Percentiles rank a stretch among this genome's conserved stretches.
Conservation (phyloP, 2,797 vertebrate genomes). For the Sebastes steindachneri region DNA sequence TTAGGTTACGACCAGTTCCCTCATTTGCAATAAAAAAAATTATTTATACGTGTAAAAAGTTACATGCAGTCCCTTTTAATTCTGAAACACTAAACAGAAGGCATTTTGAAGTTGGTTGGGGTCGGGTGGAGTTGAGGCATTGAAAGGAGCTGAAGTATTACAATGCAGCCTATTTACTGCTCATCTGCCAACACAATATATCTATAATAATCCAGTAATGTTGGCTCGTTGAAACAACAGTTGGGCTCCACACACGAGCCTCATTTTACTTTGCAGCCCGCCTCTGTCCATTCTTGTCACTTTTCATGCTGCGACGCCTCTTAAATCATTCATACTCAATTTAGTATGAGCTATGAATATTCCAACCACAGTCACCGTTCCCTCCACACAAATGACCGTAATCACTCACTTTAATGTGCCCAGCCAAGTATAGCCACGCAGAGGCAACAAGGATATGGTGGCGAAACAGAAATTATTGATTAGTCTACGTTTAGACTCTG, state of each 20-base stretch:
- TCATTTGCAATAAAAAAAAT: no score
- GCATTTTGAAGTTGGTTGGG: neutral
- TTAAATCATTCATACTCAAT: slow-evolving; percentile 70
- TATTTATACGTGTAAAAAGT: no score
- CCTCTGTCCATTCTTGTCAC: slow-evolving; percentile 8
- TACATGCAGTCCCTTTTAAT: neutral
- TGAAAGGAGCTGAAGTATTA: neutral
- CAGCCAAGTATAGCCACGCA: slow-evolving; percentile 22
- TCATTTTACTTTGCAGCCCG: neutral
- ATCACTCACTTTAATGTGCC: slow-evolving; percentile 56
- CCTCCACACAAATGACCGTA: slow-evolving; percentile 30
- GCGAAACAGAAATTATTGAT: slow-evolving; percentile 57
- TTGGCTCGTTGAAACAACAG: neutral
- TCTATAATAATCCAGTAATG: neutral
- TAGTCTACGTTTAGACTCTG: slow-evolving; percentile 22
- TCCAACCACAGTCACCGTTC: slow-evolving; percentile 21
- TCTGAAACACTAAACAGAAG: neutral
- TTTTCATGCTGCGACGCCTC: slow-evolving; percentile 9
- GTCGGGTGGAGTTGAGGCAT: neutral
- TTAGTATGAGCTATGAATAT: slow-evolving; percentile 66
- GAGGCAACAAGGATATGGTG: slow-evolving; percentile 43
- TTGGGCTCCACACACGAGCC: neutral
- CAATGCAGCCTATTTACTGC: neutral
- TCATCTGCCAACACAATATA: neutral
- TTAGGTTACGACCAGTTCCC: no score